Evolutionary conservation across 2,888 invertebrate genomes (phyloP).

Genomic region (Macrosoma leucophasiata): DNA sequence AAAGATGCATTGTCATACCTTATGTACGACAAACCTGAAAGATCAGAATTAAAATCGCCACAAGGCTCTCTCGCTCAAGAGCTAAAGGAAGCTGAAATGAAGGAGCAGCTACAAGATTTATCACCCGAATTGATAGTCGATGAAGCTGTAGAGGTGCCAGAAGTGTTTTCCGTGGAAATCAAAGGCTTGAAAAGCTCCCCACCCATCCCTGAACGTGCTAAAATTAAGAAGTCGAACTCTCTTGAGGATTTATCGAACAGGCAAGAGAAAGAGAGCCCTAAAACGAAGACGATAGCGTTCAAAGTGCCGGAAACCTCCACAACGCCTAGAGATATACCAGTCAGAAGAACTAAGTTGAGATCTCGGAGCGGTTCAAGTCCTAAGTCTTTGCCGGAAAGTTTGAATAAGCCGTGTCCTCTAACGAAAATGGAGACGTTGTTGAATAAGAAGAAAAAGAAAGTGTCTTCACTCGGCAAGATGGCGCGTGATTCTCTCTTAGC

Average conservation of each 20-base stretch:
- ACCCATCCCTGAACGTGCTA: slow-evolving; percentile 56
- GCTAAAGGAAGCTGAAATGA: slow-evolving; percentile 54
- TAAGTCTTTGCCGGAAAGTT: slow-evolving; percentile 62
- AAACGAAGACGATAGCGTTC: slow-evolving; percentile 56
- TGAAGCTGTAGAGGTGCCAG: slow-evolving; percentile 46
- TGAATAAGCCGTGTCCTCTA: slow-evolving; percentile 57
- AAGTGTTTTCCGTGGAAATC: slow-evolving; percentile 44
- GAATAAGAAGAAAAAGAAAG: slow-evolving; percentile 57
- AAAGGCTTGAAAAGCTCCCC: slow-evolving; percentile 46
- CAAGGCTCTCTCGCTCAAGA: slow-evolving; percentile 53
- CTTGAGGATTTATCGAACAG: slow-evolving; percentile 52
- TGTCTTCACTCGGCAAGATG: slow-evolving; percentile 63
- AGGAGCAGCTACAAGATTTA: slow-evolving; percentile 50
- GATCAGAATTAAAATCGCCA: slow-evolving; percentile 27
- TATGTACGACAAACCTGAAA: slow-evolving; percentile 47
- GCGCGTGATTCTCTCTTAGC: slow-evolving; percentile 64
- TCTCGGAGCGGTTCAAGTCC: slow-evolving; percentile 61
- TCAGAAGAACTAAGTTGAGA: slow-evolving; percentile 46
- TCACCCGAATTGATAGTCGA: slow-evolving; percentile 63
- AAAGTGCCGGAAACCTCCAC: slow-evolving; percentile 61
- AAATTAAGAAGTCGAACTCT: slow-evolving; percentile 58
- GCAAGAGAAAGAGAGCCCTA: slow-evolving; percentile 42
- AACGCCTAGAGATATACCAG: slow-evolving; percentile 61
- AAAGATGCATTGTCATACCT: slow-evolving; percentile 63
- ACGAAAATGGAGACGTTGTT: slow-evolving; percentile 48